Conservation (phyloP, 2,888 invertebrate genomes). For the Pseudeuparius sepicola region DNA sequence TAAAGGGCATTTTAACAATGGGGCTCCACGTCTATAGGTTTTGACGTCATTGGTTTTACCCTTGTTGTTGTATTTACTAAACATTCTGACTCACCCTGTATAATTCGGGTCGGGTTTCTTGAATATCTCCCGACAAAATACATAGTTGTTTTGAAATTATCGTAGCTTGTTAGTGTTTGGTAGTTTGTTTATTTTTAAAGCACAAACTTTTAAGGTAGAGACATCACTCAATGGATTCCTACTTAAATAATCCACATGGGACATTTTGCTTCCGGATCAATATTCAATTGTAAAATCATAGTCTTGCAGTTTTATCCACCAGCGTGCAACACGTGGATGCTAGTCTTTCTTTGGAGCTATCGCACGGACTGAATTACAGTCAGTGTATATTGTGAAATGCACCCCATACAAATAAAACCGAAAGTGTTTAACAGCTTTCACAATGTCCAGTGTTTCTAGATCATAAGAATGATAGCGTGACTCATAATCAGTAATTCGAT, state of each 20-base stretch:
- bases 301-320: slow-evolving; percentile 25
- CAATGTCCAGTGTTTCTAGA: slow-evolving; percentile 1
- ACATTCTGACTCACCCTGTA: no score
- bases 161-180: slow-evolving; percentile 5
- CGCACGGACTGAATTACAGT: slow-evolving; percentile 7
- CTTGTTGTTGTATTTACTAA: no score
- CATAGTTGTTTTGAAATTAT: slow-evolving; percentile 13
- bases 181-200: slow-evolving; percentile 14
- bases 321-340: slow-evolving; percentile 22
- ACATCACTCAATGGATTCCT: slow-evolving; percentile 17
- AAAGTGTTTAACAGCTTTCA: slow-evolving; percentile 1
- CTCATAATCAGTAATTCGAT: slow-evolving; percentile 19
- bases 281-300: slow-evolving; percentile 25
- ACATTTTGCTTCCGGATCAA: slow-evolving; percentile 22
- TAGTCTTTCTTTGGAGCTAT: not conserved
- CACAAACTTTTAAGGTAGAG: slow-evolving; percentile 11
- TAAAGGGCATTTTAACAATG: no score
- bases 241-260: slow-evolving; percentile 23
- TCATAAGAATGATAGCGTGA: no score
- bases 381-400: slow-evolving; percentile 11
- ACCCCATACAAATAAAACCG: slow-evolving; percentile 2
- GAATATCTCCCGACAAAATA: slow-evolving; percentile 14
- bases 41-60: no score
- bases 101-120: slow-evolving; percentile 12
- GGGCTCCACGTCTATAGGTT: no score